Percentiles rank a stretch among this genome's conserved stretches.
Conservation (phyloP, 2,113 vertebrate genomes). For the Stigmatopora nigra region DNA sequence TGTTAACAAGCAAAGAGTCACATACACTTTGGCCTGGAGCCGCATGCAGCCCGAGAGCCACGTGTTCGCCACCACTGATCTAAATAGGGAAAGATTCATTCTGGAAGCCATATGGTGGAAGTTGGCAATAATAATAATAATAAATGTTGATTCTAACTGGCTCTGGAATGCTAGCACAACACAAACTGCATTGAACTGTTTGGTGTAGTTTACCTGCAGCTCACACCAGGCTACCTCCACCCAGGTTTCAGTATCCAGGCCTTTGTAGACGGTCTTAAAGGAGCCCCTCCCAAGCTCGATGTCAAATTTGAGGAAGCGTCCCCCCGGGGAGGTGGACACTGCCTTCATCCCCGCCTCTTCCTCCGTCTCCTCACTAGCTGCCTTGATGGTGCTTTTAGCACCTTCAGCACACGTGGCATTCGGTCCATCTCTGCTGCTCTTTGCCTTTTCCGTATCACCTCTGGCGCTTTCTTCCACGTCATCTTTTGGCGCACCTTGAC, state of each 20-base stretch:
- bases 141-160: no score
- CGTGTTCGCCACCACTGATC: no score
- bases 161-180: neutral
- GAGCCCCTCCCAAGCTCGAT: slow-evolving; percentile 91
- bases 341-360: slow-evolving; percentile 92
- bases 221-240: slow-evolving; percentile 96
- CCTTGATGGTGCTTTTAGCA: slow-evolving; percentile 61
- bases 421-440: slow-evolving; percentile 40
- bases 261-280: slow-evolving; percentile 96
- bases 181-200: neutral
- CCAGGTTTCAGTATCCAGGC: slow-evolving; percentile 92
- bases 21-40: no score
- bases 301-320: slow-evolving; percentile 92
- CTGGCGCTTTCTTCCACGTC: slow-evolving; percentile 52
- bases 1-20: no score
- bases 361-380: slow-evolving; percentile 75
- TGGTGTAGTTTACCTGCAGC: slow-evolving; percentile 78
- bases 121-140: no score
- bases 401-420: slow-evolving; percentile 55
- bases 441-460: slow-evolving; percentile 63
- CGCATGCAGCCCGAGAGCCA: no score
- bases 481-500: slow-evolving; percentile 49
- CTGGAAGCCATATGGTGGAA: no score
- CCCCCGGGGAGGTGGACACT: slow-evolving; percentile 85
- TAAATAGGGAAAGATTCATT: no score